These are phyloP conservation scores for Sibirionetta formosa DNA, from an alignment of 2,797 vertebrate genomes.

Conservation along the genomic window DNA sequence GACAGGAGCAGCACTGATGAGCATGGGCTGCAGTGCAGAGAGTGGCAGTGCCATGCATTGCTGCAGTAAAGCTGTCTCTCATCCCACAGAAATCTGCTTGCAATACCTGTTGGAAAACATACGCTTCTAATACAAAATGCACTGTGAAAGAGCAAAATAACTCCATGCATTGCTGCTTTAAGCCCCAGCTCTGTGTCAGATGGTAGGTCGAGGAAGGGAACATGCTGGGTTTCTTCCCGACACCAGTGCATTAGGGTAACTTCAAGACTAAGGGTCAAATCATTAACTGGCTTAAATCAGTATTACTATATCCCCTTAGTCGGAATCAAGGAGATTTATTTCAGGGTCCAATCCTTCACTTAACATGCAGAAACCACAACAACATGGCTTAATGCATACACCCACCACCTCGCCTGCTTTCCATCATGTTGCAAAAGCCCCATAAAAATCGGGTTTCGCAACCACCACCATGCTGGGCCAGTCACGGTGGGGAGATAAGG, in stretches of 20 bases:
- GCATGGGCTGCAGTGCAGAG: too few relatives aligned
- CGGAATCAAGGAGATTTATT: neutral
- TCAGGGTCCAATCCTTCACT: neutral
- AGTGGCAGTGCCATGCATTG: too few relatives aligned
- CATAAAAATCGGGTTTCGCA: conserved; percentile 63
- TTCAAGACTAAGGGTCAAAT: neutral
- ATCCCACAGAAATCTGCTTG: too few relatives aligned
- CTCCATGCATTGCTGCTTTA: neutral
- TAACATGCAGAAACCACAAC: neutral
- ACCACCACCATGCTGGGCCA: conserved; percentile 51
- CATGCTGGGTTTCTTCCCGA: neutral
- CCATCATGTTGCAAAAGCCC: conserved; percentile 40
- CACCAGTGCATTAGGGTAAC: neutral
- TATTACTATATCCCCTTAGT: fast-evolving
- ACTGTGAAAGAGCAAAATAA: neutral
- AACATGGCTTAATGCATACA: neutral
- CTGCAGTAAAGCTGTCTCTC: neutral
- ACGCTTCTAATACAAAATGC: neutral
- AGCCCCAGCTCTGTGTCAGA: neutral
- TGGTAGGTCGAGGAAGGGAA: neutral
- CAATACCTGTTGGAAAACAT: neutral
- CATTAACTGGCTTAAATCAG: neutral
- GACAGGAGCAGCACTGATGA: too few relatives aligned
- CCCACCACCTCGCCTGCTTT: neutral
- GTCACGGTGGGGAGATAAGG: conserved; percentile 39